Evolutionary conservation across 2,888 invertebrate genomes (phyloP), one percentile per base, ranked within the genome.

Genomic region (Taphrorychus bicolor): DNA sequence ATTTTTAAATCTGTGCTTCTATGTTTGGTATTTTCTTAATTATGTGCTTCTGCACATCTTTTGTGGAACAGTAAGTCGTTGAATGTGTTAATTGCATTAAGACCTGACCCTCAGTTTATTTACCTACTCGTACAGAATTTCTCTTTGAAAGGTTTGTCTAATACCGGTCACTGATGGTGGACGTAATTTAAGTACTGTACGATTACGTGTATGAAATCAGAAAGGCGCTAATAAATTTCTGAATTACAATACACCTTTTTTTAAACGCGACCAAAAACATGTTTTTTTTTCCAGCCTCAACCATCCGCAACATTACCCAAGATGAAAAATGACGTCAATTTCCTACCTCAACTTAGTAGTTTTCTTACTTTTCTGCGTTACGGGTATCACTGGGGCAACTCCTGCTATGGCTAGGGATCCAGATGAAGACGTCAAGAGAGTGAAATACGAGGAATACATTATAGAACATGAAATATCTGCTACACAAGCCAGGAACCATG

Each of bases 391-490:
- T 18, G 21, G 40, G 41, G 58, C 66, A 21, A 66, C 48, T 19
- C 60, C 61, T 22, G 45, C 16, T 18, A 51, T 19, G 16, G 17
- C n/a, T 14, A 17, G 5, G 24, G 54, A 32, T 24, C 14, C 14
- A 21, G 57, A 57, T n/a, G 21, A n/a, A n/a, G n/a, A 57, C 17
- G 32, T 32, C 14, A 54, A 54, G 18, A 24, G 11, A 17, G 17
- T 59, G 2, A 77, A 77, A 22, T 81, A 81, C 73, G 87, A 88
- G 77, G 88, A 89, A 78, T 88, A 88, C 82, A 82, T 85, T 73
- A 82, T 89, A 66, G 89, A 89, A 75, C 89, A 89, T 74, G 86
- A 87, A 75, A 85, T 89, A 59, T 85, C 87, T 53, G 84, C 85
- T 17, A 79, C 84, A 0, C 85, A 86, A 67, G 89, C 89, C 11